These are phyloP conservation scores for Muricea muricata DNA, from an alignment of 92 coral and sea anemone genomes.

Conservation along the genomic window DNA sequence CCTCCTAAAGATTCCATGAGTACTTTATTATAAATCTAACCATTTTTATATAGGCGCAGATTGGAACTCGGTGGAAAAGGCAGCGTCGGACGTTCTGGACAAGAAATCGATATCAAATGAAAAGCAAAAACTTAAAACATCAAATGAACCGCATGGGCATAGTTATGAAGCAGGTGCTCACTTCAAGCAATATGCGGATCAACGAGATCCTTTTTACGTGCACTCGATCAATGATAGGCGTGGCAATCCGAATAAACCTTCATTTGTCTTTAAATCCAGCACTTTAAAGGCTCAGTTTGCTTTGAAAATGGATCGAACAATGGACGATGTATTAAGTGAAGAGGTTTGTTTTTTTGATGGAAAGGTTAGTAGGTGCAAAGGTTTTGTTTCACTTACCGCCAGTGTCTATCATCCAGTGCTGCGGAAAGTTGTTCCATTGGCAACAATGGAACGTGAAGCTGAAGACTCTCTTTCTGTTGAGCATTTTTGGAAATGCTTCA, in stretches of 20 bases:
- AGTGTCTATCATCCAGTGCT: constrained; percentile 2
- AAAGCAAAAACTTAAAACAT: background rate
- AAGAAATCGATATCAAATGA: constrained; percentile 19
- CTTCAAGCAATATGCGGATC: background rate
- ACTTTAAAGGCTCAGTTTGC: constrained; percentile 12
- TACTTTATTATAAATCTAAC: too few species aligned
- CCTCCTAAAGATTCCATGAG: too few species aligned
- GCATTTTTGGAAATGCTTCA: constrained; percentile 14
- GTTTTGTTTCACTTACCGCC: constrained; percentile 8
- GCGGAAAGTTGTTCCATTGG: constrained; percentile 25
- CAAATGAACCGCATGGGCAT: constrained; percentile 26
- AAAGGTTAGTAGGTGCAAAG: constrained; percentile 19
- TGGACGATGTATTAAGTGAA: background rate
- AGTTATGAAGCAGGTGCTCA: constrained; percentile 17
- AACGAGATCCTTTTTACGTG: constrained; percentile 18
- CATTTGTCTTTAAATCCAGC: constrained; percentile 10
- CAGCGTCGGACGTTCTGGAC: background rate
- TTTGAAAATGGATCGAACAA: constrained; percentile 22
- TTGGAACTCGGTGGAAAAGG: background rate
- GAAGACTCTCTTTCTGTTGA: constrained; percentile 8
- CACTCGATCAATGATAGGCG: background rate
- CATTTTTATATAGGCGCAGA: background rate
- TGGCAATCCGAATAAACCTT: background rate
- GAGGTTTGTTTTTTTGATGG: constrained; percentile 4
- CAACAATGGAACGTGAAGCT: background rate